Percentiles rank a stretch among this genome's conserved stretches.
Conservation (phyloP, 2,888 invertebrate species). For the Spicauda simplicius region DNA sequence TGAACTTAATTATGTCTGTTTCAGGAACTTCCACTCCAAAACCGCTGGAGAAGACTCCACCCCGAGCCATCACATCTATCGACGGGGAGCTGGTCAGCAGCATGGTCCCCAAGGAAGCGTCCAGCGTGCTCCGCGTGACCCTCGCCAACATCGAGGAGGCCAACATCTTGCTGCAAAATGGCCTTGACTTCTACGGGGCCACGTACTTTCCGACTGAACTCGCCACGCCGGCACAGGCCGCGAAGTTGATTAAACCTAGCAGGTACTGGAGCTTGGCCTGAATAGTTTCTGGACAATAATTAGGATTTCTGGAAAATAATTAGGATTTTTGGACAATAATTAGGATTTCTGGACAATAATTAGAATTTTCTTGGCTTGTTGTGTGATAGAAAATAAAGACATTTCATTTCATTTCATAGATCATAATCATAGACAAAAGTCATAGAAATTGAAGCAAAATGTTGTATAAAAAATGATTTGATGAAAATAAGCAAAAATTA, state of each 20-base stretch:
- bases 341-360: no score
- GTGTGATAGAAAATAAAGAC: no score
- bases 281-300: no score
- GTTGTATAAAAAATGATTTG: no score
- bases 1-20: background rate
- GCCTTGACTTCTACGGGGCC: conserved; percentile 94
- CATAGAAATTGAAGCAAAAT: no score
- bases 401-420: no score
- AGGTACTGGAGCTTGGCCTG: conserved; percentile 53
- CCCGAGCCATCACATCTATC: conserved; percentile 71
- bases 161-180: conserved; percentile 91
- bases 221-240: conserved; percentile 87
- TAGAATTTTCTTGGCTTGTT: no score
- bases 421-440: no score
- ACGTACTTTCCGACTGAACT: conserved; percentile 94
- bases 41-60: conserved; percentile 67
- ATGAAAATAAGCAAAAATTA: no score
- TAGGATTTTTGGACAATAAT: no score
- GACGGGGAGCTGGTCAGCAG: conserved; percentile 78
- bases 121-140: conserved; percentile 89
- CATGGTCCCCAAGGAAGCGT: conserved; percentile 85
- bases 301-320: no score
- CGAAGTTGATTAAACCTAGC: conserved; percentile 84
- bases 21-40: conserved; percentile 77
- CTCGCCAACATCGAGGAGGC: conserved; percentile 91